Percentiles rank a stretch among this genome's conserved stretches.
phyloP scores from a whole-genome alignment of 2,888 invertebrate species.

The Drosophila greeni region DNA sequence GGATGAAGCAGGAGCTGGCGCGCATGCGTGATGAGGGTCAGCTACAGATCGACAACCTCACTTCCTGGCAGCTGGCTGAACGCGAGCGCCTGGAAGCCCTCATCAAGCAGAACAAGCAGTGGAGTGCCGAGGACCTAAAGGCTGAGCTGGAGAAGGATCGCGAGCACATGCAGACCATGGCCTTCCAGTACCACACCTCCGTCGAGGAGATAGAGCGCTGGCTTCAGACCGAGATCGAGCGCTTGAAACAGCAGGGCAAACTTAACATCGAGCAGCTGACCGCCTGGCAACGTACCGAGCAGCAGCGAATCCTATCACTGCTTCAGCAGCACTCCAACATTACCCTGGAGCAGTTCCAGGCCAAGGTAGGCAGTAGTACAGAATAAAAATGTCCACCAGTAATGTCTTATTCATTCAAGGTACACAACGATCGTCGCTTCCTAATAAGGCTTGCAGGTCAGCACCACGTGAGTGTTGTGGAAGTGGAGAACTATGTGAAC shows the following conservation, averaged over 20 bases:
- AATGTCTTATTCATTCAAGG: slow-evolving; percentile 24
- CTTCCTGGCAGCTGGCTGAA: slow-evolving; percentile 75
- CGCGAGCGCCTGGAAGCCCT: slow-evolving; percentile 69
- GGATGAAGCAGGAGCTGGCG: slow-evolving; percentile 75
- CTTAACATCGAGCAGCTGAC: slow-evolving; percentile 74
- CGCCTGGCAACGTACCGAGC: slow-evolving; percentile 75
- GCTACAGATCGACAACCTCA: slow-evolving; percentile 75
- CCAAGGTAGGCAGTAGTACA: slow-evolving; percentile 50
- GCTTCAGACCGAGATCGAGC: slow-evolving; percentile 74
- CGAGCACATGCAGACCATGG: slow-evolving; percentile 75
- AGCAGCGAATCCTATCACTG: slow-evolving; percentile 69
- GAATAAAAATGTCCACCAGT: not conserved
- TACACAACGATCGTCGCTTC: slow-evolving; percentile 72
- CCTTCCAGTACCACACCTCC: slow-evolving; percentile 76
- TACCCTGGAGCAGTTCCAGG: slow-evolving; percentile 73
- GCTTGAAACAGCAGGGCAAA: slow-evolving; percentile 72
- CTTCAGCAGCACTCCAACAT: slow-evolving; percentile 74
- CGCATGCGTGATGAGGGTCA: slow-evolving; percentile 76
- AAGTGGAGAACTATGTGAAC: slow-evolving; percentile 74
- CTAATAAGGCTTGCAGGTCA: slow-evolving; percentile 71
- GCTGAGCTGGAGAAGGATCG: slow-evolving; percentile 72
- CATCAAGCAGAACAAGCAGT: slow-evolving; percentile 70
- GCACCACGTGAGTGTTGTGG: slow-evolving; percentile 74
- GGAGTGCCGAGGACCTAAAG: slow-evolving; percentile 75
- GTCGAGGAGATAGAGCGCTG: slow-evolving; percentile 78